A percentile compares a stretch with the other conserved stretches of the same genome.
These are phyloP conservation scores for Labia minor DNA, from an alignment of 2,888 invertebrate species.

Conservation along the genomic window DNA sequence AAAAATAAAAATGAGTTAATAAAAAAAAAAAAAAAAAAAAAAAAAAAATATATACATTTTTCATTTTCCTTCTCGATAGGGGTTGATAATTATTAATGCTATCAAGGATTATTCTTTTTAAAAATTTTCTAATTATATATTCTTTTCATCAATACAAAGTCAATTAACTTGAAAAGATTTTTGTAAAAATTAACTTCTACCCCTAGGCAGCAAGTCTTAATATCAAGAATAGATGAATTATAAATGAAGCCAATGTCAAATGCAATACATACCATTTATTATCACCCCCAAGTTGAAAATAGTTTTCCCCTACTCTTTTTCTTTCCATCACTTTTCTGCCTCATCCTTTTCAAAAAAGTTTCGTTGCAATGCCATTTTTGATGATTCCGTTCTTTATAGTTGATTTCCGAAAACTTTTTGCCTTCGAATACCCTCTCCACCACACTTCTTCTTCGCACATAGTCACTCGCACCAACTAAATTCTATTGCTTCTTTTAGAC, in stretches of 20 bases:
- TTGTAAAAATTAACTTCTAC: too few relatives aligned
- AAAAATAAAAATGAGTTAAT: too few relatives aligned
- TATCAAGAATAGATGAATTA: not conserved
- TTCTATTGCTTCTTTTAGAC: too few relatives aligned
- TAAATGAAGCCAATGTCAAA: not conserved
- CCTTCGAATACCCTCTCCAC: not conserved
- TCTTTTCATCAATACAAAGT: too few relatives aligned
- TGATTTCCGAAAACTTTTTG: not conserved
- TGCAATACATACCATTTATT: constrained; percentile 3
- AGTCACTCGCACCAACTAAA: too few relatives aligned
- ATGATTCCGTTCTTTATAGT: constrained; percentile 6
- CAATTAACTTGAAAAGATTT: too few relatives aligned
- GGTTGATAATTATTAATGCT: too few relatives aligned
- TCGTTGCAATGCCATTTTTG: not conserved
- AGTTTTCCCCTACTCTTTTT: not conserved
- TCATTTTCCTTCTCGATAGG: too few relatives aligned
- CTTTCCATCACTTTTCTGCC: not conserved
- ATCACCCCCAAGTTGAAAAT: not conserved
- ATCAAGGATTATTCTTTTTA: too few relatives aligned
- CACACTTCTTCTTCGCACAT: not conserved
- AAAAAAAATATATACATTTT: too few relatives aligned
- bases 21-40: too few relatives aligned
- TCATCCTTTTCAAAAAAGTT: not conserved
- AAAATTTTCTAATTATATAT: too few relatives aligned
- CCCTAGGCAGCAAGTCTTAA: not conserved